Base-by-base conservation (phyloP, 2,888 invertebrate species). In the Cistogaster globosa region DNA sequence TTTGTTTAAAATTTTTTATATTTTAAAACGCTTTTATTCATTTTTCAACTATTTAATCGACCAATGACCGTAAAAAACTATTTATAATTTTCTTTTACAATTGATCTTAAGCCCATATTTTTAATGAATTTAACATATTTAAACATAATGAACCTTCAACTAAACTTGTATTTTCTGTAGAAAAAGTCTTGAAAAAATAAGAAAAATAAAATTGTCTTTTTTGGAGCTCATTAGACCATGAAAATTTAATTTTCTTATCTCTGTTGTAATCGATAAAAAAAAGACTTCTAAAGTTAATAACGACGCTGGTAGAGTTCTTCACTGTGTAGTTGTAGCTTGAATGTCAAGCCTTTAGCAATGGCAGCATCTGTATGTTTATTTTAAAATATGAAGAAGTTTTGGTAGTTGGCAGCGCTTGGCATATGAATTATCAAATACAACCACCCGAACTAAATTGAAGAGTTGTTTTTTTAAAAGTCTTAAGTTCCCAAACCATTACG, bases 161-260 rank as follows among this genome's bases (percentile, higher is more conserved):
- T 38, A 14, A 26, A 60, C 58, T n/a, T n/a, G n/a, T n/a, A n/a
- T n/a, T n/a, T n/a, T n/a, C n/a, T n/a, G n/a, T n/a, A n/a, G n/a
- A 63, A 58, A 67, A 22, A 22, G 16, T 42, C 32, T 71, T 51
- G 22, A 60, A 60, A 51, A 60, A 62, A 2, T 18, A 62, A 32
- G 14, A 48, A 67, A 9, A 60, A 62, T n/a, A 12, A 58, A 45
- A 32, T 5, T 9, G 20, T 4, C 58, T 78, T 74, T 62, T 65
- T 68, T 20, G 53, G 74, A 63, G 11, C 38, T n/a, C 75, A 82
- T 58, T 82, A 82, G 78, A 85, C 82, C 85, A 68, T 85, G 78
- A 79, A 9, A 12, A 26, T 20, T 42, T 32, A 8, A 8, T 32
- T 32, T 20, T 32, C 38, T 71, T 78, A 85, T 78, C 78, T 63